These are phyloP conservation scores for Apocheima hispidaria DNA, from an alignment of 2,888 invertebrate species.

Conservation along the genomic window DNA sequence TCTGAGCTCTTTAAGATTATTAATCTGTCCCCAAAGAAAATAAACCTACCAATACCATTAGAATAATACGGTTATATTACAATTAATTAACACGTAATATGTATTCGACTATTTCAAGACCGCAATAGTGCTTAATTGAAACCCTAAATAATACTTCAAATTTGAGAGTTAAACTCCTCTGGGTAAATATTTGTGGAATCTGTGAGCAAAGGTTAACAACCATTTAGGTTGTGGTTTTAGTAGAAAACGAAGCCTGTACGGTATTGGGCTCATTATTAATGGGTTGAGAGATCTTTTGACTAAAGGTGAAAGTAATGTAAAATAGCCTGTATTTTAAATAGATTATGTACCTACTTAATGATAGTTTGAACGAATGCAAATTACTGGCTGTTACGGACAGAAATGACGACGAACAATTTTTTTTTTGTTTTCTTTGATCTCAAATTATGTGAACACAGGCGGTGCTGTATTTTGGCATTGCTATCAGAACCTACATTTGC, in stretches of 20 bases:
- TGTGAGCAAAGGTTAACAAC: constrained; percentile 25
- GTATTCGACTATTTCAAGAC: constrained; percentile 38
- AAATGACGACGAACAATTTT: too few species aligned
- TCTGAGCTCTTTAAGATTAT: constrained; percentile 48
- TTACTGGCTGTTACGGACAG: too few species aligned
- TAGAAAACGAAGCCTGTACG: constrained; percentile 15
- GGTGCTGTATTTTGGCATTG: too few species aligned
- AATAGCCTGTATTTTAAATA: too few species aligned
- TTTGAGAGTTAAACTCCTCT: constrained; percentile 29
- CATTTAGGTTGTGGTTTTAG: constrained; percentile 27
- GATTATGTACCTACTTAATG: too few species aligned
- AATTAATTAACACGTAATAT: constrained; percentile 42
- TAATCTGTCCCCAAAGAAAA: constrained; percentile 48
- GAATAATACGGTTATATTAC: constrained; percentile 38
- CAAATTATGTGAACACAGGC: too few species aligned
- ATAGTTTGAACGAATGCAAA: too few species aligned
- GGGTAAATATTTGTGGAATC: constrained; percentile 34
- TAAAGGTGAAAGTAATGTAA: too few species aligned
- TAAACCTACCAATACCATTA: constrained; percentile 48
- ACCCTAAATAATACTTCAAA: constrained; percentile 33
- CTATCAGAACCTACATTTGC: too few species aligned
- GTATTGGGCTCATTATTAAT: neutral
- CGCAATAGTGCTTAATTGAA: constrained; percentile 41
- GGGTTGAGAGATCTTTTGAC: too few species aligned
- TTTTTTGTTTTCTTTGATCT: too few species aligned